phyloP scores from a whole-genome alignment of 2,797 vertebrate species.

The Leptatherina wallacei region DNA sequence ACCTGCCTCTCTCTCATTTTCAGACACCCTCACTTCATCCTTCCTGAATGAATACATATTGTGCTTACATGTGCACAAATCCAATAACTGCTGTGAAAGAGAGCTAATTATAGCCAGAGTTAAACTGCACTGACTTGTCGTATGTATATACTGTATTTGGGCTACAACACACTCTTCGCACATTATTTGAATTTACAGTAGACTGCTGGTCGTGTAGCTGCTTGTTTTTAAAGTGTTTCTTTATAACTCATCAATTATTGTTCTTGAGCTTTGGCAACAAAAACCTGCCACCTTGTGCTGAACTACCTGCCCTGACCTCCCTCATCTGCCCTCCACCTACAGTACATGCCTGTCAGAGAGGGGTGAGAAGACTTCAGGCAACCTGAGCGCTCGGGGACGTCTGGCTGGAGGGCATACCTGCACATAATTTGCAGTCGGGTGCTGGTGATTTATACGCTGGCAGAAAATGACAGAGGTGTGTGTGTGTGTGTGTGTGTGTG shows the following conservation, averaged over 20 bases:
- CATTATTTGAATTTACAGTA: constrained; percentile 24
- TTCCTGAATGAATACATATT: not conserved
- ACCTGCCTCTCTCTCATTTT: not conserved
- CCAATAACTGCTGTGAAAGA: not conserved
- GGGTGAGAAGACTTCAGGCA: constrained; percentile 10
- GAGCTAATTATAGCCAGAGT: not conserved
- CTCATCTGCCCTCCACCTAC: not conserved
- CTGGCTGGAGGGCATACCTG: constrained; percentile 10
- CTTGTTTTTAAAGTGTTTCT: not conserved
- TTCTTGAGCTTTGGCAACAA: constrained; percentile 15
- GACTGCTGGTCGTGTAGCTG: not conserved
- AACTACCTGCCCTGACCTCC: not conserved
- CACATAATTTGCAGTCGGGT: not conserved
- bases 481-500: too few species aligned
- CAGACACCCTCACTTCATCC: constrained; percentile 4
- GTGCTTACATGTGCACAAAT: not conserved
- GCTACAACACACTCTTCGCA: not conserved
- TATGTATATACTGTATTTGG: not conserved
- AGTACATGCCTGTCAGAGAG: not conserved
- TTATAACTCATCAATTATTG: constrained; percentile 11
- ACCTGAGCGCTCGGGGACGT: not conserved
- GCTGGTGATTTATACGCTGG: constrained; percentile 17
- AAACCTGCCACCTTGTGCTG: not conserved
- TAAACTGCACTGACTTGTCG: not conserved
- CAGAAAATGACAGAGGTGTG: constrained; percentile 6